Conservation (phyloP, 1,140 invertebrate species). For the Bombyx mori region ASM3026992v2 NC_085133.1:9044001-9044500, state of each 20-base stretch:
- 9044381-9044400: constrained; percentile 40
- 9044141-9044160: no score
- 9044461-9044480: constrained; percentile 43
- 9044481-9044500: constrained; percentile 23
- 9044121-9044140: no score
- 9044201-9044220: constrained; percentile 18
- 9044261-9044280: not conserved
- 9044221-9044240: constrained; percentile 20
- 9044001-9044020: constrained; percentile 26
- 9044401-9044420: constrained; percentile 46
- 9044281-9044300: constrained; percentile 19
- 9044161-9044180: no score
- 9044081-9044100: no score
- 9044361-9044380: constrained; percentile 17
- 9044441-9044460: constrained; percentile 26
- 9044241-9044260: no score
- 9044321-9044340: constrained; percentile 60
- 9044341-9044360: constrained; percentile 59
- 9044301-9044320: constrained; percentile 52
- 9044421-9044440: constrained; percentile 30
- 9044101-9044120: no score
- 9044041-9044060: constrained; percentile 36
- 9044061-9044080: no score
- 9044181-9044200: not conserved
- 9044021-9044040: constrained; percentile 37